phyloP scores from a whole-genome alignment of 2,113 vertebrate genomes.

The Erpornis zantholeuca region DNA sequence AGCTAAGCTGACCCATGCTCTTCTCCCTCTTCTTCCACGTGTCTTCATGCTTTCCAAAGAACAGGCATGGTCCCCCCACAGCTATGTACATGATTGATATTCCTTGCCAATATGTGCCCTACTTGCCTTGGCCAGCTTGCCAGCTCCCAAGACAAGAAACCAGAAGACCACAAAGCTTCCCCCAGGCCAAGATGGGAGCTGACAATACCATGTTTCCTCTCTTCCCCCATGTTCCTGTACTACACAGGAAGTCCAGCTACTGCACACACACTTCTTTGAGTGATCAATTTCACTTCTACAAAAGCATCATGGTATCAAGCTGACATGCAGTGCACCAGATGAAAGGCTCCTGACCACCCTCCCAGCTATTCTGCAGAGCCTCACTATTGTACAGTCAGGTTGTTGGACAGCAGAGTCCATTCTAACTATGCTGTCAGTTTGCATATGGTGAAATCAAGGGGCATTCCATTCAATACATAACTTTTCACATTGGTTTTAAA shows the following conservation, averaged over 20 bases:
- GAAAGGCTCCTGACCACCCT: neutral
- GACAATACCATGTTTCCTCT: neutral
- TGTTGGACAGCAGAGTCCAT: neutral
- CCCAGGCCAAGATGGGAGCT: neutral
- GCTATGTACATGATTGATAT: neutral
- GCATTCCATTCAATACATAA: neutral
- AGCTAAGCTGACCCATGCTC: neutral
- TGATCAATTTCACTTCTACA: neutral
- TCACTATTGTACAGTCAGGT: neutral
- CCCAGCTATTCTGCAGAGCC: neutral
- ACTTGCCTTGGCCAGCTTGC: neutral
- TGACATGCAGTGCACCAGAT: neutral
- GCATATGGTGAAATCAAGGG: neutral
- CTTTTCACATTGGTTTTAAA: neutral
- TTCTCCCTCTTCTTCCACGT: neutral
- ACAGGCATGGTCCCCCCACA: neutral
- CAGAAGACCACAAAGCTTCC: neutral
- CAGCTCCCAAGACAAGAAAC: neutral
- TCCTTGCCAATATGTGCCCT: neutral
- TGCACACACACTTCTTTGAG: neutral
- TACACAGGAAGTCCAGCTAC: neutral
- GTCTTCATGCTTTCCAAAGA: neutral
- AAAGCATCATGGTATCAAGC: neutral
- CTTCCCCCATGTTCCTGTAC: rapidly evolving
- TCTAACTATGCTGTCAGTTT: neutral